phyloP scores from a whole-genome alignment of 2,888 invertebrate species.

The Caenorhabditis imperialis region DNA sequence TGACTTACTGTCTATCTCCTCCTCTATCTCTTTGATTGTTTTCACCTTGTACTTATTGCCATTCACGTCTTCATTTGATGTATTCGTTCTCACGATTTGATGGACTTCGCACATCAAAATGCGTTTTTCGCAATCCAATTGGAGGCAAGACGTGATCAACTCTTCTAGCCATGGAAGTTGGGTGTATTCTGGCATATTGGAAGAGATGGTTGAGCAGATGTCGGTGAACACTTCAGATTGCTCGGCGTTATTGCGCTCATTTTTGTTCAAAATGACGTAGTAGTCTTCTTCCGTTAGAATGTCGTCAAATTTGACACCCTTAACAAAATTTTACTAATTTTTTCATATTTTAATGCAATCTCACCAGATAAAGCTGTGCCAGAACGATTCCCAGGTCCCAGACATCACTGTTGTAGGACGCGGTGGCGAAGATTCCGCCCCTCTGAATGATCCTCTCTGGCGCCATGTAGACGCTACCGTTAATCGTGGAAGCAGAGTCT shows the following conservation, averaged over 20 bases:
- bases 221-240: too few species aligned
- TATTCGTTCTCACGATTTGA: not conserved
- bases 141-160: slow-evolving; percentile 2
- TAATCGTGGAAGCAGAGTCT: slow-evolving; percentile 13
- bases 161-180: not conserved
- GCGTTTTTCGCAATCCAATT: not conserved
- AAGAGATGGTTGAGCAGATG: too few species aligned
- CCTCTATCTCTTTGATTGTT: slow-evolving; percentile 10
- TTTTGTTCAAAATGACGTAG: slow-evolving; percentile 24
- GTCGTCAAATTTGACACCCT: slow-evolving; percentile 7
- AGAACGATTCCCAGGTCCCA: slow-evolving; percentile 95
- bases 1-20: too few species aligned
- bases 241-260: not conserved
- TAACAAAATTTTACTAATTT: not conserved
- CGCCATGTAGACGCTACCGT: slow-evolving; percentile 3
- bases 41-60: too few species aligned
- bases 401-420: slow-evolving; percentile 84
- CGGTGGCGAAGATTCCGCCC: not conserved
- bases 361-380: slow-evolving; percentile 83
- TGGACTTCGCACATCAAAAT: not conserved
- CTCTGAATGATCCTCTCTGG: slow-evolving; percentile 14
- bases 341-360: slow-evolving; percentile 76
- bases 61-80: too few species aligned
- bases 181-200: too few species aligned
- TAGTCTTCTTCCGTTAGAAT: slow-evolving; percentile 18